Conservation (phyloP, 2,888 invertebrate species). For the Rhingia rostrata region DNA sequence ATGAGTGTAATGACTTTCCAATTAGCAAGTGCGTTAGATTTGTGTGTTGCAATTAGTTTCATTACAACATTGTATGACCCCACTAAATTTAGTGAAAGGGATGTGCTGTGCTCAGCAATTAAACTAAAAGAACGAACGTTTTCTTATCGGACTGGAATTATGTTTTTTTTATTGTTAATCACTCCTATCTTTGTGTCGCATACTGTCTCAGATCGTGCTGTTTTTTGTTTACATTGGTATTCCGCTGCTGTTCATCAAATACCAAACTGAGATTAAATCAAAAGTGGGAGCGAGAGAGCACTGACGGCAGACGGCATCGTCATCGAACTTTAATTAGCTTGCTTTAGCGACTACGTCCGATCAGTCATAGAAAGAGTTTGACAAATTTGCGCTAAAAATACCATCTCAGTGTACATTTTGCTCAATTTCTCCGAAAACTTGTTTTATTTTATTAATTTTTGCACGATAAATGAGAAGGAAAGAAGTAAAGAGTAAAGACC, state of each 20-base stretch:
- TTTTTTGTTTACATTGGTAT: conserved; percentile 52
- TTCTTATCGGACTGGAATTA: conserved; percentile 14
- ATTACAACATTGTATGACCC: conserved; percentile 32
- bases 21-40: conserved; percentile 50
- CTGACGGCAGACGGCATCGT: conserved; percentile 29
- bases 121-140: neutral
- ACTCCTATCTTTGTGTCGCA: conserved; percentile 41
- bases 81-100: conserved; percentile 9
- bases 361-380: conserved; percentile 65
- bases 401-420: conserved; percentile 56
- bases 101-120: conserved; percentile 29
- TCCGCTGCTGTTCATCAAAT: conserved; percentile 34
- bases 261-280: conserved; percentile 28
- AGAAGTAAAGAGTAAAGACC: conserved; percentile 50
- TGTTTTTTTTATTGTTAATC: conserved; percentile 6
- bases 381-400: conserved; percentile 72
- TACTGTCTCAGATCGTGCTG: conserved; percentile 32
- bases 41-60: conserved; percentile 35
- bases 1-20: conserved; percentile 39
- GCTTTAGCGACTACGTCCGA: conserved; percentile 48
- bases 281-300: conserved; percentile 32
- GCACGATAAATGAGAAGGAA: conserved; percentile 50
- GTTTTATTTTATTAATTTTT: conserved; percentile 49
- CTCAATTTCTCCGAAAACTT: conserved; percentile 51
- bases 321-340: conserved; percentile 69